Conservation (phyloP, 2,888 invertebrate genomes). For the Eupeodes luniger region DNA sequence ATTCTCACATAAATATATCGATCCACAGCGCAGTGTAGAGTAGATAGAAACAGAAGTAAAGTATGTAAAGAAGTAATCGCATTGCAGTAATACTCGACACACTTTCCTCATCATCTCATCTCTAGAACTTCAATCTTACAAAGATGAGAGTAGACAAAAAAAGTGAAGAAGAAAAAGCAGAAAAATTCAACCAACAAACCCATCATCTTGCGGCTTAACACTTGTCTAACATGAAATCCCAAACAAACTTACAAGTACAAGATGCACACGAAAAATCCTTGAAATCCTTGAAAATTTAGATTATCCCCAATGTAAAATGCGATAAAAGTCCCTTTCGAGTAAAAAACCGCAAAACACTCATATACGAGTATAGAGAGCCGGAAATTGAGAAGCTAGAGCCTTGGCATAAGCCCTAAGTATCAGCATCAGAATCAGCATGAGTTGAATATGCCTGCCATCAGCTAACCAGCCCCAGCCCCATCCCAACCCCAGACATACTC, state of each 20-base stretch:
- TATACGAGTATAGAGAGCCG: not conserved
- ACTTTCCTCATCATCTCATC: constrained; percentile 39
- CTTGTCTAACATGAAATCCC: constrained; percentile 62
- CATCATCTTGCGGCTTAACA: constrained; percentile 54
- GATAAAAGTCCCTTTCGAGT: constrained; percentile 60
- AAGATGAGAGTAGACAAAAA: no score
- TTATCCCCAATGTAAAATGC: constrained; percentile 69
- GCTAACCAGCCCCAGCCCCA: not conserved
- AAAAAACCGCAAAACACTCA: constrained; percentile 36
- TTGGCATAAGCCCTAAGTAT: constrained; percentile 20
- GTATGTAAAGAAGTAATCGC: constrained; percentile 53
- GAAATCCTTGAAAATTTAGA: constrained; percentile 72
- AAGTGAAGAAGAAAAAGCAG: not conserved
- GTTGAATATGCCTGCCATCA: not conserved
- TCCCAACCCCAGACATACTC: no score
- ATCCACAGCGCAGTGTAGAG: constrained; percentile 36
- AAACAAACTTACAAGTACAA: constrained; percentile 56
- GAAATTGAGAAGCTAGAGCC: constrained; percentile 22
- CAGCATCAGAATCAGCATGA: constrained; percentile 8
- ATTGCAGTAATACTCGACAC: constrained; percentile 75
- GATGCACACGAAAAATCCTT: constrained; percentile 64
- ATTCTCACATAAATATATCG: constrained; percentile 30
- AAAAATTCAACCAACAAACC: constrained; percentile 23
- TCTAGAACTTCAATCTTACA: not conserved
- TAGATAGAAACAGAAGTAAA: constrained; percentile 26